Evolutionary conservation across 2,113 vertebrate species (phyloP), one percentile per base, ranked within the genome.

Genomic region (Brachyhypopomus occidentalis): DNA sequence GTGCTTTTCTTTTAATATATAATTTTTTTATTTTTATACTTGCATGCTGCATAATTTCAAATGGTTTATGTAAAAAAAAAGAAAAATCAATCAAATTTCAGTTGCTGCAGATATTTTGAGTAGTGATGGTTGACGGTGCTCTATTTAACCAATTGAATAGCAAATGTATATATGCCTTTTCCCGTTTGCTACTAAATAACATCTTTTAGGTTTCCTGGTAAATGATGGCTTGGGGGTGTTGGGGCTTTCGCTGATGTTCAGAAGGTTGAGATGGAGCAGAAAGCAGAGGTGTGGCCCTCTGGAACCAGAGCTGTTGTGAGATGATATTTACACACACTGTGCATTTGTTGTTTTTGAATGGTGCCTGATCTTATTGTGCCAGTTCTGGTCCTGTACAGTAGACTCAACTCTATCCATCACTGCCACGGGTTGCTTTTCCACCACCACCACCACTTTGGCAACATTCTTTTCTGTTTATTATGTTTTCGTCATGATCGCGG

Each of bases 351-450:
- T 52, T 48, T 62, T 77, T 52, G 22, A 66, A 66, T 30, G 25
- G 81, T 83, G 75, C 81, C 81, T 66, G 58, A 48, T 73, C 58
- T 79, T 1, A n/a, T 59, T 30, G 55, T 82, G 74, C 78, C 72
- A 72, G 80, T 34, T 12, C 36, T 75, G 30, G 30, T 52, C 60
- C 78, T 23, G 9, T 56, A n/a, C 23, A 45, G 41, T 73, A 17
- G 4, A 70, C 55, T 34, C 30, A 52, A 23, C 23, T 73, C 1
- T 72, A 22, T 36, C 30, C 58, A 64, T 63, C 70, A 22, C 72
- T 69, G n/a, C 59, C 19, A 52, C 20, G 3, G 0, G 34, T 11
- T 22, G 36, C 34, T 79, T 79, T 55, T 23, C 11, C 22, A 17
- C 23, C 25, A 16, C 11, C 45, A 14, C 12, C 12, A 14, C 8